Base-by-base conservation (phyloP, 2,113 vertebrate genomes). In the Spilogale gracilis region DNA sequence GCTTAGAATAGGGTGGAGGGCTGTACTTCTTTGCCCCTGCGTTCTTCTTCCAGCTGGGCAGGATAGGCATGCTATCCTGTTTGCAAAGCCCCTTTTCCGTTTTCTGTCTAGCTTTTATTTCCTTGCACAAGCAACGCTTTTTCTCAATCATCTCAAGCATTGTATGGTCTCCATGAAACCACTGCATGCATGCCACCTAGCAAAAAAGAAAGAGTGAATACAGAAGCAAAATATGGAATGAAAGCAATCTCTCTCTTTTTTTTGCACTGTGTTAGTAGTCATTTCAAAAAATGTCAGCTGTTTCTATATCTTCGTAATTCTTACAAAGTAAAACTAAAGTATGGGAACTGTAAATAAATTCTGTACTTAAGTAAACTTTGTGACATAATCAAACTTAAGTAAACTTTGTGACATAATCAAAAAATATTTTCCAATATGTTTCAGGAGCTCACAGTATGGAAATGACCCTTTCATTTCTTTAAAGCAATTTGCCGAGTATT, bases 81-180 rank as follows among this genome's bases (percentile, higher is more conserved):
- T 99, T 99, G 98, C 99, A 99, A 98, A 99, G 99, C 97, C 99
- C 99, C 98, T 99, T 99, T 97, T 99, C 99, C 5, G 99, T 99
- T 88, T 99, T 99, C 99, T 99, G 99, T 32, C 99, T 99, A 96
- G 99, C 99, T 98, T 99, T 99, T 97, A 99, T 99, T 98, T 99
- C 99, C 79, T 99, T 99, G 98, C 99, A 99, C 98, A 99, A 98
- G 98, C 99, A 99, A 81, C 99, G 99, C 94, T 99, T 99, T 98
- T 99, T 99, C 99, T 99, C 99, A 81, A 99, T 99, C 99, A 99
- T 99, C 98, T 99, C 99, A 99, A 99, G 99, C 99, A 99, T 99
- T 30, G 99, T 99, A 98, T 99, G 99, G 97, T 99, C 99, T 89
- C 99, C 99, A 93, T 99, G 99, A 96, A 99, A 99, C 99, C 99